Base-by-base conservation (phyloP, 1,140 invertebrate genomes). In the Cotesia vestalis region DNA sequence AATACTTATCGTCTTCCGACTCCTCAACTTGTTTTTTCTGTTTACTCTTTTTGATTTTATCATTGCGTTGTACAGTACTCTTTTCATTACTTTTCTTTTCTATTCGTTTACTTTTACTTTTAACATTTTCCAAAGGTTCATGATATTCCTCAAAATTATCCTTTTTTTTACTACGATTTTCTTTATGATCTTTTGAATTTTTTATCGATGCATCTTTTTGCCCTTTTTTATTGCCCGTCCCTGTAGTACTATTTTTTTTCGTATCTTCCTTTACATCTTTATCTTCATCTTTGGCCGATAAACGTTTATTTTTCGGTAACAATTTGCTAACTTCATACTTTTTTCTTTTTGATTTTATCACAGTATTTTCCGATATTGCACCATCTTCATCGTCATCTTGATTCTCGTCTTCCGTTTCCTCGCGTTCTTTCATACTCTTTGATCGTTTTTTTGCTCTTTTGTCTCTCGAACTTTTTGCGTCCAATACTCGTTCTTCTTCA, bases 31-130 rank as follows among this genome's bases (percentile, higher is more conserved):
- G 14, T 75, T 88, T 76, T 82, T 88, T 88, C 81, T 76, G 87
- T 78, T 79, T 89, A 78, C 53, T 88, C 79, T 79, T 89, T 84
- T 75, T 86, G 76, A 80, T 81, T 80, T 79, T 89, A 83, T 86
- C 88, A 85, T 55, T 76, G 8, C 60, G 51, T 70, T 64, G 51
- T 71, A 79, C 86, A 80, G 77, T 81, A 81, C 79, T 86, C 75
- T 85, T 87, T 52, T 78, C 80, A 80, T 83, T 84, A 68, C 80
- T 81, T 60, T 83, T 86, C 63, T 84, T 86, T 36, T 84, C 84
- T 14, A 81, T 83, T 70, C 84, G 86, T 27, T 80, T 80, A 76
- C 73, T 86, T 73, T 84, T 86, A 59, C 74, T 81, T 66, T 83
- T 85, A n/a, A 80, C 76, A 27, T 79, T 81, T 55, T 79, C 77